These are phyloP conservation scores for Pseudococcus longispinus DNA, from an alignment of 2,888 invertebrate genomes.

Conservation along the genomic window DNA sequence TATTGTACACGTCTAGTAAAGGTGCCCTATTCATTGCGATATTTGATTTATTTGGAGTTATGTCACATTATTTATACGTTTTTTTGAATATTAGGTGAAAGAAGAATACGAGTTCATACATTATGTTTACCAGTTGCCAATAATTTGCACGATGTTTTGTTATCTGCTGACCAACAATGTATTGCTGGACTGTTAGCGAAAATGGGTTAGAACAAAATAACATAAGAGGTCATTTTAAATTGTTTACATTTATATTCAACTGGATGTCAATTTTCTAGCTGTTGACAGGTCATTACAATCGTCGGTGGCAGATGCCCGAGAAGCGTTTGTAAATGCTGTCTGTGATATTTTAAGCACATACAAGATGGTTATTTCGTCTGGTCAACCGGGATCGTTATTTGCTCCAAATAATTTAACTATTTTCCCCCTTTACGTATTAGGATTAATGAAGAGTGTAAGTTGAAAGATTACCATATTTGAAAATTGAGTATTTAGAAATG, in stretches of 20 bases:
- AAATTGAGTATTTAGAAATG: constrained; percentile 24
- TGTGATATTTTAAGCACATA: constrained; percentile 86
- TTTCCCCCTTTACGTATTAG: constrained; percentile 87
- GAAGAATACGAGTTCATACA: constrained; percentile 97
- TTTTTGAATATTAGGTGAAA: constrained; percentile 73
- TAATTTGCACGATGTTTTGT: constrained; percentile 83
- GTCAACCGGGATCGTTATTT: constrained; percentile 69
- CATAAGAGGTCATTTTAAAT: not conserved
- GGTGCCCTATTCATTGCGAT: constrained; percentile 64
- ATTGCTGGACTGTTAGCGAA: constrained; percentile 91
- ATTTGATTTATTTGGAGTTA: not conserved
- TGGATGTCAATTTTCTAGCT: constrained; percentile 66
- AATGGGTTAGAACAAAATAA: constrained; percentile 76
- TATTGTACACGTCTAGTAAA: constrained; percentile 94
- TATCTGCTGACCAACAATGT: constrained; percentile 91
- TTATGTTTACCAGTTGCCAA: constrained; percentile 89
- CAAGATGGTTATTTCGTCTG: constrained; percentile 68
- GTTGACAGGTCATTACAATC: constrained; percentile 89
- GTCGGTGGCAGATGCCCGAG: constrained; percentile 89
- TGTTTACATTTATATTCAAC: not conserved
- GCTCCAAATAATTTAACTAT: constrained; percentile 80
- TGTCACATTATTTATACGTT: not conserved
- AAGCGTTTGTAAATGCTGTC: constrained; percentile 94
- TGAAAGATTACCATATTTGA: not conserved
- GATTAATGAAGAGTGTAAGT: constrained; percentile 84